These are phyloP conservation scores for Copidosoma floridanum DNA, from an alignment of 1,140 invertebrate species.

Conservation along the genomic window DNA sequence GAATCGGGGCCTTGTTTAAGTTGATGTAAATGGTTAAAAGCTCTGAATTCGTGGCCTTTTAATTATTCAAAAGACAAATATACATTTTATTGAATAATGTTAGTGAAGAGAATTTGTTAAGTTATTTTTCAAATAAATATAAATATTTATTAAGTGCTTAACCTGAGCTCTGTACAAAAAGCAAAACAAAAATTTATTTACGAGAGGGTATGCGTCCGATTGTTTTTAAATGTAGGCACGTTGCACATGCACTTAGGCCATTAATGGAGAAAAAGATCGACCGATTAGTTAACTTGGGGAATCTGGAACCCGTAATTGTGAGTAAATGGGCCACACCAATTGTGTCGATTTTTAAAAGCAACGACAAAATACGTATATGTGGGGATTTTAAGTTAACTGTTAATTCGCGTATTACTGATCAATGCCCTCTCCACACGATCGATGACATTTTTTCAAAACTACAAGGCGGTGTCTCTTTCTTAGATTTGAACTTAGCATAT, in stretches of 20 bases:
- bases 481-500: slow-evolving; percentile 9
- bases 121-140: too few species aligned
- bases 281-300: slow-evolving; percentile 19
- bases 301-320: slow-evolving; percentile 24
- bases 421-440: background rate
- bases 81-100: too few species aligned
- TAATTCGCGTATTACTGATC: slow-evolving; percentile 16
- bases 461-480: background rate
- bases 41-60: slow-evolving; percentile 16
- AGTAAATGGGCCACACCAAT: slow-evolving; percentile 50
- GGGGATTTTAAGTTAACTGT: slow-evolving; percentile 33
- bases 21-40: slow-evolving; percentile 26
- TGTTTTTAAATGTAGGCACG: slow-evolving; percentile 16
- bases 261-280: slow-evolving; percentile 28
- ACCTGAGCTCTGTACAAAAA: too few species aligned
- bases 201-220: too few species aligned
- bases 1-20: slow-evolving; percentile 34
- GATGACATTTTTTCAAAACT: slow-evolving; percentile 7
- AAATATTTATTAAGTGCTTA: too few species aligned
- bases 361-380: slow-evolving; percentile 41
- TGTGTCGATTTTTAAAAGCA: slow-evolving; percentile 47
- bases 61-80: too few species aligned
- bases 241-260: slow-evolving; percentile 18
- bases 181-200: too few species aligned
- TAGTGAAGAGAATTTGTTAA: too few species aligned